Evolutionary conservation across 2,888 invertebrate genomes (phyloP), one percentile per base, ranked within the genome.

Genomic region (Ethmia dodecea): DNA sequence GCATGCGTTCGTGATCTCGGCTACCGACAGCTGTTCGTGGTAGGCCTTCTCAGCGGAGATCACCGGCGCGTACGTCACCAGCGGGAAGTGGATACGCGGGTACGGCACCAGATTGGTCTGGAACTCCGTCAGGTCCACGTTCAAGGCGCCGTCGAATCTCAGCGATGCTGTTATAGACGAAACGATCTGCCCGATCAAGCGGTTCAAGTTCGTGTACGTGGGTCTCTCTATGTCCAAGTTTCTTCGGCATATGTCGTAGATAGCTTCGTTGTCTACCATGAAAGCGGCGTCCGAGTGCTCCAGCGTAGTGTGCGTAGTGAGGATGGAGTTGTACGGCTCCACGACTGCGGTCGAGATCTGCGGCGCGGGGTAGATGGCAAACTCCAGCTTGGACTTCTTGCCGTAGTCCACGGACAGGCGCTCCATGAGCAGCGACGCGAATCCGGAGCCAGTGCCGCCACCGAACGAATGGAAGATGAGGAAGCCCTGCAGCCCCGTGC

Each of bases 271-370:
- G 71, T 94, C 94, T 28, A 94, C 95, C 97, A 97, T 97, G 79
- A 98, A 97, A 20, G 97, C 96, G 64, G 97, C 97, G 77, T 97
- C 97, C 0, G 95, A 96, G 72, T 97, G 97, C 76, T 97, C 97
- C 56, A 94, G 76, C 14, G 97, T 97, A 13, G 97, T 97, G 79
- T 98, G 97, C 20, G 97, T 97, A 47, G 97, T 97, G 56, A 97
- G 86, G 55, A 98, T 96, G 0, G 97, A 96, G 83, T 98, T 98
- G 89, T 98, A 98, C 0, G 98, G 98, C 72, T 98, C 97, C 14
- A 98, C 97, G 15, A 94, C 94, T 15, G 94, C 94, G 0, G 94
- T 94, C 14, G 94, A 94, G 13, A 94, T 92, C 70, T 93, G 92
- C 1, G 98, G 97, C 9, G 98, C 97, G 18, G 98, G 98, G 70